Evolutionary conservation across 2,113 vertebrate species (phyloP).

Genomic region (Donacobius atricapilla): DNA sequence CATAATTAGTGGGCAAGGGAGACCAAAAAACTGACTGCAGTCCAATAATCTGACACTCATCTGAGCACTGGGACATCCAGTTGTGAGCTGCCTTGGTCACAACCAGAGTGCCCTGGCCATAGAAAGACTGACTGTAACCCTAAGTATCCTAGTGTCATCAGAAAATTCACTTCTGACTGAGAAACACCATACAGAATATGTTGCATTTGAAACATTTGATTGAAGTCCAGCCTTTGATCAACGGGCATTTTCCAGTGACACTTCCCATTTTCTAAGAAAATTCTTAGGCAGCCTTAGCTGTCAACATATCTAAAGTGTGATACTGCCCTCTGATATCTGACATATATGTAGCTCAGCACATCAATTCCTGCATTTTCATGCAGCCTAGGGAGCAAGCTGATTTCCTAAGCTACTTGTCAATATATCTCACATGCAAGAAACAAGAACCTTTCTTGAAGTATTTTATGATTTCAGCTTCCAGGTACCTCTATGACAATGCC

Average conservation of each 20-base stretch:
- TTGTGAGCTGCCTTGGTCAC: neutral
- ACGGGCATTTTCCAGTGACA: neutral
- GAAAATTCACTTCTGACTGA: neutral
- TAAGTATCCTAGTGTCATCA: rapidly evolving
- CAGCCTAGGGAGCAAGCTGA: neutral
- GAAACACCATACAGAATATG: neutral
- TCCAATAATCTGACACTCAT: neutral
- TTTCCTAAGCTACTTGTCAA: neutral
- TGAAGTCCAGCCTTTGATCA: neutral
- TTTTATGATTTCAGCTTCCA: neutral
- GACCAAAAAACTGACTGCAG: neutral
- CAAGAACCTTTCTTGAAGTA: neutral
- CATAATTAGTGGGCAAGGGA: neutral
- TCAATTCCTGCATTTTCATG: constrained; percentile 10
- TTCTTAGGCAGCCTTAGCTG: neutral
- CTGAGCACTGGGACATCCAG: neutral
- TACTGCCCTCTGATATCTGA: neutral
- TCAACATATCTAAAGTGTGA: neutral
- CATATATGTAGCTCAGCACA: neutral
- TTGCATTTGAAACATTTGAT: neutral
- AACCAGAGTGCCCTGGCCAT: neutral
- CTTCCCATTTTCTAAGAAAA: neutral
- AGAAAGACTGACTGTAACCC: neutral
- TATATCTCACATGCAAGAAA: neutral
- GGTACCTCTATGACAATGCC: neutral